These are phyloP conservation scores for Calycopis cecrops DNA, from an alignment of 1,140 invertebrate genomes.

Conservation along the genomic window DNA sequence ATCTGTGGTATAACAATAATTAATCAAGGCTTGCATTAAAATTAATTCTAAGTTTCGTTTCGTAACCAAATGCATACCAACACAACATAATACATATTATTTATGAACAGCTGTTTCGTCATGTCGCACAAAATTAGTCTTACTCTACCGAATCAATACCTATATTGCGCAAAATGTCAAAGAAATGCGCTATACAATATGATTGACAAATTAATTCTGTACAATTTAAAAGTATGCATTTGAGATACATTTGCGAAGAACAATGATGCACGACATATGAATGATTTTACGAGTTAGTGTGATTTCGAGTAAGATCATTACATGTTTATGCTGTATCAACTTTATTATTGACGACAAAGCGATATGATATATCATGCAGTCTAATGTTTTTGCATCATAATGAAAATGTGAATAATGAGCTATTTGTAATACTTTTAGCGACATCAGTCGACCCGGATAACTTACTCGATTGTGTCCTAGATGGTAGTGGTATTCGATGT, in stretches of 20 bases:
- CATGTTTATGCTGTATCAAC: neutral
- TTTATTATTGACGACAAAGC: neutral
- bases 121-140: conserved; percentile 55
- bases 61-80: conserved; percentile 38
- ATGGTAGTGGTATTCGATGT: conserved; percentile 87
- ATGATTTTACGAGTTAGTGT: neutral
- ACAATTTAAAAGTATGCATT: conserved; percentile 34
- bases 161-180: conserved; percentile 71
- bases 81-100: conserved; percentile 26
- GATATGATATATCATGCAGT: neutral
- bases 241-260: conserved; percentile 48
- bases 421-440: conserved; percentile 54
- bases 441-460: conserved; percentile 66
- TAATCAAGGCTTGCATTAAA: conserved; percentile 13
- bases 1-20: conserved; percentile 12
- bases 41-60: conserved; percentile 24
- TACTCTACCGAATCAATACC: conserved; percentile 67
- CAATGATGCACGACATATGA: conserved; percentile 40
- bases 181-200: conserved; percentile 60
- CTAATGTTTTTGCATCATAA: neutral
- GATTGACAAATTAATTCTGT: conserved; percentile 27
- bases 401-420: conserved; percentile 54
- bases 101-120: conserved; percentile 70
- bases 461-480: conserved; percentile 81
- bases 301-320: neutral